Evolutionary conservation across 2,113 vertebrate species (phyloP), one percentile per base, ranked within the genome.

Genomic region (Plecotus auritus): DNA sequence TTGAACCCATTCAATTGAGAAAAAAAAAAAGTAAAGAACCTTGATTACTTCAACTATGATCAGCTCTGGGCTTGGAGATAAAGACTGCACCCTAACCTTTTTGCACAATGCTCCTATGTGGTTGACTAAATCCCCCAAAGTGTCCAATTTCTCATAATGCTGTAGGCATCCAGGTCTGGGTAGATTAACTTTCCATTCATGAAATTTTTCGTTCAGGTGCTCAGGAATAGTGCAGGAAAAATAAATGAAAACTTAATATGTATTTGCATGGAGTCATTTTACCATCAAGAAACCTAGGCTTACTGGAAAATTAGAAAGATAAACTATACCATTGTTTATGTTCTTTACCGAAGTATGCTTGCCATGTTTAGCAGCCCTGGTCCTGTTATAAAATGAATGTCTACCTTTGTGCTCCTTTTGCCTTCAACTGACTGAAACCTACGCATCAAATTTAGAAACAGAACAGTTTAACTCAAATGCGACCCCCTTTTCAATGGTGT

Each of bases 221-320:
- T 91, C 78, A 85, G 93, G 83, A 94, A 96, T 81, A 91, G 81
- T 91, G 86, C 95, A 97, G 97, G 91, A 93, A 97, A 97, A 97
- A 97, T 96, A 96, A 96, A 97, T 97, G 95, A 96, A 97, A 97
- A 93, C 59, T 94, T 96, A 96, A 96, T 95, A 96, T 87, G 84
- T 93, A 95, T 97, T 96, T 97, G 96, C 94, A 78, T 96, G 40
- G 7, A 95, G 91, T 96, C 95, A 82, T 94, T 97, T 97, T 96
- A 92, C 96, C 94, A 96, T 95, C 97, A 94, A 93, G 95, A 97
- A 97, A 96, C 70, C 87, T 66, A 81, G 94, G 37, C 89, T 97
- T 97, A 94, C 94, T 96, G 97, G 97, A 97, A 97, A 97, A 97
- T 96, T 95, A 94, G 97, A 96, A 97, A 97, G 97, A 96, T 81